Base-by-base conservation (phyloP, 2,888 invertebrate genomes). In the Caradrina kadenii region DNA sequence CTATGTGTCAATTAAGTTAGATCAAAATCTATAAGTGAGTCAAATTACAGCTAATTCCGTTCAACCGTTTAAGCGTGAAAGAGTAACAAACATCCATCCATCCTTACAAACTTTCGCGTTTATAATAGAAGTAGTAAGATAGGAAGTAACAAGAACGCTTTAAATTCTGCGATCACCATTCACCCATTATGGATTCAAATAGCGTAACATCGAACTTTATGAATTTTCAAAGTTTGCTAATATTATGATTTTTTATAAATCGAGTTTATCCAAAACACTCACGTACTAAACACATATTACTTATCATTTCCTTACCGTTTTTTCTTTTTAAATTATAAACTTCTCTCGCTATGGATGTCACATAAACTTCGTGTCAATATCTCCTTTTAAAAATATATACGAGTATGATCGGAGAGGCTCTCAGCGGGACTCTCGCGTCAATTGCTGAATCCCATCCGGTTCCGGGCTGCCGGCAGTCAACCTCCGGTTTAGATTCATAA, bases 361-460 rank as follows among this genome's bases (percentile, higher is more conserved):
- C 73, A 84, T 80, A 85, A 90, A 88, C 79, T 84, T 70, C 68
- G 82, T 86, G 88, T 88, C 88, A 90, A 88, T 86, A 86, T 86
- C 74, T 82, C 66, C 65, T 82, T 72, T 68, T 71, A 84, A 86
- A 89, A 87, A 88, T 88, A 73, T 69, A 68, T 76, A 85, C 85
- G 83, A 64, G 80, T 82, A 80, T 82, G 88, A 87, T 88, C 88
- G 86, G 81, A 84, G 87, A 56, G 69, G 52, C 74, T 84, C 91
- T 85, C 93, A 85, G 88, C 90, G 92, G 93, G 94, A 89, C 80
- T 89, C 88, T 88, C 87, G 91, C 90, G 90, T 91, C 93, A 91
- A 93, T 94, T 93, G 93, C 93, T 91, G 92, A 92, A 93, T 94
- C 93, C 90, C 91, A 92, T 94, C 94, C 94, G 92, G 79, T 94